Conservation (phyloP, 2,888 invertebrate genomes). For the Acleris holmiana region DNA sequence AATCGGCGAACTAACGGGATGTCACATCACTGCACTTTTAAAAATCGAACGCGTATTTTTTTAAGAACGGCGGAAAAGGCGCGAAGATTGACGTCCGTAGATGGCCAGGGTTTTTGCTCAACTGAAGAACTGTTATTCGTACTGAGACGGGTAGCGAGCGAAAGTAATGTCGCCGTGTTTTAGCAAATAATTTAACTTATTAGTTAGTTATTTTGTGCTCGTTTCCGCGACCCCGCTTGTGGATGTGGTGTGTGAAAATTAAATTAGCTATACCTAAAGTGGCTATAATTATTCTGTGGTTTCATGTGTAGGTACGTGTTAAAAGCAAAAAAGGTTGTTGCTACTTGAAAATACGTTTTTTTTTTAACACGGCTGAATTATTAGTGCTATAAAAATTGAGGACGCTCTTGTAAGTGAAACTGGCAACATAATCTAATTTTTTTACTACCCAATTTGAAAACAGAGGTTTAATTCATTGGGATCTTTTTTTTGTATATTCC, state of each 20-base stretch:
- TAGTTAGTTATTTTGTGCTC: slow-evolving; percentile 32
- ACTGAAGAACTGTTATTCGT: slow-evolving; percentile 32
- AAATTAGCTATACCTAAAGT: not conserved
- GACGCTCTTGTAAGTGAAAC: no score
- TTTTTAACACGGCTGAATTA: no score
- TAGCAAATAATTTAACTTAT: slow-evolving; percentile 36
- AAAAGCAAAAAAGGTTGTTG: no score
- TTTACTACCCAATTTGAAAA: no score
- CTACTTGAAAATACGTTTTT: no score
- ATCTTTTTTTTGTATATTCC: no score
- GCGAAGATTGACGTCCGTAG: slow-evolving; percentile 21
- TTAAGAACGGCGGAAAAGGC: slow-evolving; percentile 7
- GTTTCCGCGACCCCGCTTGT: slow-evolving; percentile 15
- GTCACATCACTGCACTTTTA: slow-evolving; percentile 37
- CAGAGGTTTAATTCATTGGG: no score
- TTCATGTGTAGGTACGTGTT: no score
- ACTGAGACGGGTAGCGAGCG: slow-evolving; percentile 14
- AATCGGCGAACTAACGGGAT: slow-evolving; percentile 24
- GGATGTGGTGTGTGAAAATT: slow-evolving; percentile 5
- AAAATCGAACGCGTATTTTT: slow-evolving; percentile 14
- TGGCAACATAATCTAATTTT: no score
- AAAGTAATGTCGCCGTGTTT: slow-evolving; percentile 36
- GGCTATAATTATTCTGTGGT: no score
- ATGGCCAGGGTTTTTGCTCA: slow-evolving; percentile 13
- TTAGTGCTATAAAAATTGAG: no score